Conservation (phyloP, 2,113 vertebrate species). For the Australoheros scitulus region DNA sequence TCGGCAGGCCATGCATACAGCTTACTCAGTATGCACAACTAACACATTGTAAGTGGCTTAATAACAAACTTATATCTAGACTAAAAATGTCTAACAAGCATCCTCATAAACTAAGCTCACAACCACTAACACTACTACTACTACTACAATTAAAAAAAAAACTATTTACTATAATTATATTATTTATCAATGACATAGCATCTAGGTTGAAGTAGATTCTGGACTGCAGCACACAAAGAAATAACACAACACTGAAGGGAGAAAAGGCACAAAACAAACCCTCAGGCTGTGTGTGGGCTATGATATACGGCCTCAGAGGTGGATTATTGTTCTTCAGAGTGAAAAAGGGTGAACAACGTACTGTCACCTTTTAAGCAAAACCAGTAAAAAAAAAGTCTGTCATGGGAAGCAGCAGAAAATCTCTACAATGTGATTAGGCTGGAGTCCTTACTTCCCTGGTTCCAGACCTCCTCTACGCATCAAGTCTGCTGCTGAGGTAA, state of each 20-base stretch:
- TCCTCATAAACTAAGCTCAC: neutral
- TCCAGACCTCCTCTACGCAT: neutral
- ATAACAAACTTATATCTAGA: neutral
- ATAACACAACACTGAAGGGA: neutral
- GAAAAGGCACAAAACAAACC: neutral
- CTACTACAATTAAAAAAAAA: neutral
- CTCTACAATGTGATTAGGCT: neutral
- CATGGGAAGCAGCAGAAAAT: neutral
- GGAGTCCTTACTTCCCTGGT: neutral
- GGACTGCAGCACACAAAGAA: neutral
- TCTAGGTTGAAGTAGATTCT: neutral
- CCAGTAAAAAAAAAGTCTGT: neutral
- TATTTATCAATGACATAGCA: neutral
- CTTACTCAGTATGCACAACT: neutral
- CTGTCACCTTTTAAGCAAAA: neutral
- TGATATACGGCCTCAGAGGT: conserved; percentile 2
- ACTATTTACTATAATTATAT: neutral
- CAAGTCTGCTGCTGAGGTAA: neutral
- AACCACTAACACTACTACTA: neutral
- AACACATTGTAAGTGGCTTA: neutral
- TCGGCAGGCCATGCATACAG: neutral
- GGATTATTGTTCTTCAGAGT: conserved; percentile 4
- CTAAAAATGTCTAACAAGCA: neutral
- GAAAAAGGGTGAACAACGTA: neutral
- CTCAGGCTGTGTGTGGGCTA: neutral